Evolutionary conservation across 2,113 vertebrate species (phyloP), one percentile per base, ranked within the genome.

Genomic region (Pollimyrus isidori): DNA sequence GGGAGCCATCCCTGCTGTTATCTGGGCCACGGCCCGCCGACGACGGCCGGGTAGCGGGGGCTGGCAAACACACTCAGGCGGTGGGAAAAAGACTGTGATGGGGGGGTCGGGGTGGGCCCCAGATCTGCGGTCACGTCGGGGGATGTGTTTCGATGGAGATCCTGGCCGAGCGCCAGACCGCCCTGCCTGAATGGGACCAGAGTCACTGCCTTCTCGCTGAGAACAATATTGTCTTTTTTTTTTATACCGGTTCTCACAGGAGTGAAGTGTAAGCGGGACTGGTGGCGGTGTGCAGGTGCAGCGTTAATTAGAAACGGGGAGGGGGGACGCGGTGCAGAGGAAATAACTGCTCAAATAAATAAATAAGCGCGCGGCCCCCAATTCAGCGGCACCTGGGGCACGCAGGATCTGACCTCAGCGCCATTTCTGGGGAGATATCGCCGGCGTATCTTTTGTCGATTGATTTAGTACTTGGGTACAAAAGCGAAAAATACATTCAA

Each of bases 241-340:
- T 69, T 92, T 89, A 90, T 90, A 89, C 90, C 86, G 90, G 88
- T 89, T 89, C 65, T 89, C 92, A 89, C 88, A 90, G 90, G 88
- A 83, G 69, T 76, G 19, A 82, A 88, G 87, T 89, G 49, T 69
- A 80, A 88, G 30, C 82, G 15, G 49, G 82, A 69, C 90, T 89
- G 90, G 89, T 88, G 87, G 86, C 30, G 73, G 88, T 91, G 92
- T 91, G 92, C 94, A 94, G 94, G 95, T 93, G 94, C 92, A 93
- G 91, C 94, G 95, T 95, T 96, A 96, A 96, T 96, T 95, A 95
- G 94, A 69, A 91, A 91, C 90, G 89, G 90, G 92, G 89, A 90
- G 88, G 89, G 89, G 89, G 91, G 83, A 76, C 85, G 5, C 5
- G 0, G 30, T 53, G 82, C 52, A 86, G 92, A 87, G 86, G 65